Base-by-base conservation (phyloP, 2,797 vertebrate genomes). In the Jordanella pulchra region DNA sequence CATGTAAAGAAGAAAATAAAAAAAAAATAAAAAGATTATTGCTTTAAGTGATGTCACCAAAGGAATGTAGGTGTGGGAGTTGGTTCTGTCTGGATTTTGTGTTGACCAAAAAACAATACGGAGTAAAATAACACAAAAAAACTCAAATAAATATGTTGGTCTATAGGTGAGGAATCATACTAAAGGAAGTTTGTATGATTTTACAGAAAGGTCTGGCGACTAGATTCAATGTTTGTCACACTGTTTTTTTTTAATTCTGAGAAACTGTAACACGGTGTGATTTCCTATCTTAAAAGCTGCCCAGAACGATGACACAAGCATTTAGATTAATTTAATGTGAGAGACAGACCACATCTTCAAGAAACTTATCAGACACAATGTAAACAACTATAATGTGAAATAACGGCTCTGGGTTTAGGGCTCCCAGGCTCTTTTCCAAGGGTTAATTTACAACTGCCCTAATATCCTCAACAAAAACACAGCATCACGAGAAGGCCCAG, bases 381-480 rank as follows among this genome's bases (percentile, higher is more conserved):
- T 14, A 39, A 51, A 1, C 1, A 68, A 25, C 14, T 51, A 35
- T 44, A 17, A 54, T 60, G n/a, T 47, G 53, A 73, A 73, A 65
- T 28, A 67, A 48, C 17, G 61, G 70, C 63, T 53, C 13, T 0
- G n/a, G 48, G 14, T 45, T 65, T 15, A 42, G 54, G 54, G 23
- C n/a, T 70, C 35, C 54, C 12, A 9, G 32, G 45, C 61, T 45
- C 30, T 27, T 51, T 4, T 56, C 27, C 42, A 27, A 15, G 23
- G 53, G 23, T 78, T 42, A 17, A 7, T 25, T 65, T 63, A 25
- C 47, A 48, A 70, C 47, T 28, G 69, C 39, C 39, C 56, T 54
- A 15, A 75, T 35, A 81, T 14, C 30, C 13, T 76, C 17, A 35
- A 64, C 58, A 77, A 74, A 84, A 15, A 70, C 50, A n/a, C 28